phyloP scores from a whole-genome alignment of 2,113 vertebrate species.

The Rattus rattus region DNA sequence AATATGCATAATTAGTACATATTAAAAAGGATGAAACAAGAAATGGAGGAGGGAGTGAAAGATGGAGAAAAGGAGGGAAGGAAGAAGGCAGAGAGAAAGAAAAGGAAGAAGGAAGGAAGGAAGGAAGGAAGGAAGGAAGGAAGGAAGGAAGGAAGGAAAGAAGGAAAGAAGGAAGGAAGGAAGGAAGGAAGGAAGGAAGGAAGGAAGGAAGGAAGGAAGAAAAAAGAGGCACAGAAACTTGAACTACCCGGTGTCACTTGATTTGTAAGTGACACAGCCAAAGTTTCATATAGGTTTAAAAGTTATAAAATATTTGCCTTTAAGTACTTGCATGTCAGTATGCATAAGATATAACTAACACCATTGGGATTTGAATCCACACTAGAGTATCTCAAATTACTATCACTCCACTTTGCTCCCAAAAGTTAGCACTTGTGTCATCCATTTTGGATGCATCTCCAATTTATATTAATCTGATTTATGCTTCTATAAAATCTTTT shows the following conservation, averaged over 20 bases:
- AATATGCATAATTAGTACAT: not conserved
- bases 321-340: not conserved
- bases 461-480: not conserved
- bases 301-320: not conserved
- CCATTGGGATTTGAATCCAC: too few relatives aligned
- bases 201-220: not conserved
- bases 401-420: not conserved
- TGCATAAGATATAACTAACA: not conserved
- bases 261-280: not conserved
- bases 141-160: not conserved
- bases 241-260: not conserved
- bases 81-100: too few relatives aligned
- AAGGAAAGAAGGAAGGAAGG: not conserved
- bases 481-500: not conserved
- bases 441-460: not conserved
- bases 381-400: not conserved
- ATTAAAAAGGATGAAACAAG: not conserved
- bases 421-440: not conserved
- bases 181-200: not conserved
- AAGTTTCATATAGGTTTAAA: not conserved
- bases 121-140: too few relatives aligned
- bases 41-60: not conserved
- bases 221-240: not conserved
- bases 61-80: not conserved
- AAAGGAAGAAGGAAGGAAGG: too few relatives aligned